Percentiles rank a stretch among this genome's conserved stretches.
Conservation (phyloP, 2,113 vertebrate species). For the Merops nubicus region DNA sequence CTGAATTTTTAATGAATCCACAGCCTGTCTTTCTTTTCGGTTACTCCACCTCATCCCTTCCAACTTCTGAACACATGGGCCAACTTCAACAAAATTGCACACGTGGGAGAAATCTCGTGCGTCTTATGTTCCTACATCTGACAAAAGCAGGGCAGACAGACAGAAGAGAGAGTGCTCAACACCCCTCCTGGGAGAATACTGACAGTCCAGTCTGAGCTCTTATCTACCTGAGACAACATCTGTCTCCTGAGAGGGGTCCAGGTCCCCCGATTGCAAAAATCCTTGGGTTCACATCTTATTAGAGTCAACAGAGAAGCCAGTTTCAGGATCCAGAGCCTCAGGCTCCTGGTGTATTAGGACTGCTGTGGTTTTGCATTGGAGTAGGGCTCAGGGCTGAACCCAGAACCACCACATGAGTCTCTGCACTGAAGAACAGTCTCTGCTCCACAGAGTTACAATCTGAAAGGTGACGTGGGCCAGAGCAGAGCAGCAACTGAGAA, state of each 20-base stretch:
- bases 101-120: background rate
- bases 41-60: background rate
- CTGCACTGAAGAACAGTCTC: background rate
- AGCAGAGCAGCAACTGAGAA: background rate
- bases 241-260: background rate
- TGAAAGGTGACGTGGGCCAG: background rate
- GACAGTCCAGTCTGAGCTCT: background rate
- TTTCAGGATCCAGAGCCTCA: background rate
- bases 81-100: background rate
- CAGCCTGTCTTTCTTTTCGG: background rate
- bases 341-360: background rate
- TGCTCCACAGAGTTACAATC: background rate
- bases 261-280: background rate
- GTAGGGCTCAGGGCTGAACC: background rate
- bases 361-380: background rate
- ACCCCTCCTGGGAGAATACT: background rate
- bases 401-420: background rate
- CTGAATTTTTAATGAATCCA: background rate
- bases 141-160: background rate
- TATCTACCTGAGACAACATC: too few species aligned
- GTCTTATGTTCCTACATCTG: background rate
- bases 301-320: background rate
- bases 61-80: background rate
- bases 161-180: background rate
- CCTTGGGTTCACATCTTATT: rapidly evolving